phyloP scores from a whole-genome alignment of 2,888 invertebrate species.

The Heliconius charithonia region DNA sequence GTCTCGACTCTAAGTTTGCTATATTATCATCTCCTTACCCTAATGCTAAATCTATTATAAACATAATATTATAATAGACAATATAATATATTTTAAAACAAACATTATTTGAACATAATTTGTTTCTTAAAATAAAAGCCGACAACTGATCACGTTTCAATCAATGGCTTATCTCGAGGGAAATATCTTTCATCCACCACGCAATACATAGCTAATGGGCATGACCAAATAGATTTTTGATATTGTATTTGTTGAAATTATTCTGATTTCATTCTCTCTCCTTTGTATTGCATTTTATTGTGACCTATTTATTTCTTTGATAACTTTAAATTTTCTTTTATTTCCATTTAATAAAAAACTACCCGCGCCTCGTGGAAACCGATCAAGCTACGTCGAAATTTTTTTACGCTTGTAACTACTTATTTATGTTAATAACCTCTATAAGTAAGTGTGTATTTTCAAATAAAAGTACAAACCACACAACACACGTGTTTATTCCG shows the following conservation, averaged over 20 bases:
- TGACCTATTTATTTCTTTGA: not conserved
- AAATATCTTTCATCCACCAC: conserved; percentile 39
- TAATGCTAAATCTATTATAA: not conserved
- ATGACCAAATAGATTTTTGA: conserved; percentile 14
- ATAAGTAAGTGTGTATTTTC: too few relatives aligned
- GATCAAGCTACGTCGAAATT: too few relatives aligned
- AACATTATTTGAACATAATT: not conserved
- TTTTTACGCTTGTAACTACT: too few relatives aligned
- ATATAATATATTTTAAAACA: not conserved
- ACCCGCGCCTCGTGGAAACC: too few relatives aligned
- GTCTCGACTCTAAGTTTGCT: too few relatives aligned
- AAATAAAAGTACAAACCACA: too few relatives aligned
- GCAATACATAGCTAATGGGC: conserved; percentile 22
- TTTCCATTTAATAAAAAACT: not conserved
- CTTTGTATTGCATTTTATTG: not conserved
- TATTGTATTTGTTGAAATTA: conserved; percentile 6
- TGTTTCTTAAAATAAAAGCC: conserved; percentile 1
- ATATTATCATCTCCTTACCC: too few relatives aligned
- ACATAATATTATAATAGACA: not conserved
- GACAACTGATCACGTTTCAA: conserved; percentile 18
- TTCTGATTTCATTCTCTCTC: not conserved
- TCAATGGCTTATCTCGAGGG: conserved; percentile 29
- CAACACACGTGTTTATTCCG: too few relatives aligned
- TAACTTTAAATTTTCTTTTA: not conserved
- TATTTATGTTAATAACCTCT: too few relatives aligned